A percentile compares a stretch with the other conserved stretches of the same genome.
Evolutionary conservation across 1,140 invertebrate species (phyloP).

Genomic region (Drosophila ironensis): DNA sequence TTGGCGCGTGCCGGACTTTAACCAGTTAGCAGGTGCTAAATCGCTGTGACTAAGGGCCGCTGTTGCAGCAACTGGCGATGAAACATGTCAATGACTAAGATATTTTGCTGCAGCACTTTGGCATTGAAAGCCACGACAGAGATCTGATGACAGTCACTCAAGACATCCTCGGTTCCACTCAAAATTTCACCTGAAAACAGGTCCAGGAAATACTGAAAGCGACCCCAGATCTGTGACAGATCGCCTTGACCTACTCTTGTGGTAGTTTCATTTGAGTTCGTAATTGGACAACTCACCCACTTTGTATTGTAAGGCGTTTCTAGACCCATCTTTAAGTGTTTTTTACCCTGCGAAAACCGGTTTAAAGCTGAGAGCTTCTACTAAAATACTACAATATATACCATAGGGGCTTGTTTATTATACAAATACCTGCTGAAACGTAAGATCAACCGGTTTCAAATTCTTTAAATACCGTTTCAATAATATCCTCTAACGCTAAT

Average conservation of each 20-base stretch:
- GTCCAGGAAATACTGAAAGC: constrained; percentile 35
- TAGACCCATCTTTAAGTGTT: constrained; percentile 19
- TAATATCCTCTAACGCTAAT: constrained; percentile 21
- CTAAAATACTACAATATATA: too few relatives aligned
- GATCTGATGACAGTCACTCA: constrained; percentile 23
- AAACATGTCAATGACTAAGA: constrained; percentile 65
- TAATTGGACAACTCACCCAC: constrained; percentile 17
- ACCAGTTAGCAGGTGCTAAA: constrained; percentile 61
- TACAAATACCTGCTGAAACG: not conserved
- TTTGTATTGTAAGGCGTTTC: constrained; percentile 30
- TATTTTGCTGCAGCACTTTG: constrained; percentile 37
- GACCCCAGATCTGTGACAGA: not conserved
- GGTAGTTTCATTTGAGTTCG: constrained; percentile 4
- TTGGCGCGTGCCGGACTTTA: constrained; percentile 48
- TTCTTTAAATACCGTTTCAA: constrained; percentile 5
- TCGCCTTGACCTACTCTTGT: constrained; percentile 24
- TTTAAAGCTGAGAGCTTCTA: too few relatives aligned
- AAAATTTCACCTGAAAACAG: constrained; percentile 62
- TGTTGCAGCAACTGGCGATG: constrained; percentile 42
- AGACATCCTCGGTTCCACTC: constrained; percentile 16
- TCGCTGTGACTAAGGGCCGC: constrained; percentile 63
- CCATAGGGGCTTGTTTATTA: constrained; percentile 6
- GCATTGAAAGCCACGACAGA: constrained; percentile 48
- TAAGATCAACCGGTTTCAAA: constrained; percentile 9
- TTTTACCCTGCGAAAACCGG: constrained; percentile 22